Base-by-base conservation (phyloP, 2,888 invertebrate genomes). In the Sipha maydis region DNA sequence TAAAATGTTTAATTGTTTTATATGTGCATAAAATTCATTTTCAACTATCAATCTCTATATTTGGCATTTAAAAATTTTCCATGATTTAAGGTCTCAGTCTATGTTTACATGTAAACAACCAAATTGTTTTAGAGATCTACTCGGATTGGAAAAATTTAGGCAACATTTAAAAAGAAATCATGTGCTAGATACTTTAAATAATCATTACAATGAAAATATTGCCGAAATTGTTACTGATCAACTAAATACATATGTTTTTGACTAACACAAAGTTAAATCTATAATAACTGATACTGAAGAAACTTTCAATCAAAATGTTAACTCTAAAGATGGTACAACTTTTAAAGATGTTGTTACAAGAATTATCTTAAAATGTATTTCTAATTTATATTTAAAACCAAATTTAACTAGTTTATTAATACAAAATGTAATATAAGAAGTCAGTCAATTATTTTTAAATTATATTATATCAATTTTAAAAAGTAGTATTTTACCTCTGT, bases 81-180 rank as follows among this genome's bases (percentile, higher is more conserved):
- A 41, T n/a, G 3, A 76, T n/a, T 76, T 76, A 76, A 41, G 41
- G 21, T 21, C 41, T 41, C 75, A 76, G 9, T 76, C 75, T 41
- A 5, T 41, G 25, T 76, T 8, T 76, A 76, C 25, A 25, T 76
- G 41, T 41, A 76, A 41, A 76, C 75, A 76, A 41, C 41, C 4
- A n/a, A 41, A 76, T 7, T 76, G 75, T 76, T 41, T 76, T 76
- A 76, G 75, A 76, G 75, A 76, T 34, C n/a, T 76, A 11, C 19
- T 38, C 5, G 38, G 75, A 1, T 76, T 41, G 14, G 11, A 76
- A 25, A 76, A 76, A 76, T 76, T 41, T 76, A 76, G 75, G 21
- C 38, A 76, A 76, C 75, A 76, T 41, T 76, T 76, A 76, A 76
- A 76, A 3, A 76, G 21, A 76, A 9, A n/a, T 25, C 75, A 75